Base-by-base conservation (phyloP, 1,140 invertebrate genomes). In the Cyphomyrmex costatus region DNA sequence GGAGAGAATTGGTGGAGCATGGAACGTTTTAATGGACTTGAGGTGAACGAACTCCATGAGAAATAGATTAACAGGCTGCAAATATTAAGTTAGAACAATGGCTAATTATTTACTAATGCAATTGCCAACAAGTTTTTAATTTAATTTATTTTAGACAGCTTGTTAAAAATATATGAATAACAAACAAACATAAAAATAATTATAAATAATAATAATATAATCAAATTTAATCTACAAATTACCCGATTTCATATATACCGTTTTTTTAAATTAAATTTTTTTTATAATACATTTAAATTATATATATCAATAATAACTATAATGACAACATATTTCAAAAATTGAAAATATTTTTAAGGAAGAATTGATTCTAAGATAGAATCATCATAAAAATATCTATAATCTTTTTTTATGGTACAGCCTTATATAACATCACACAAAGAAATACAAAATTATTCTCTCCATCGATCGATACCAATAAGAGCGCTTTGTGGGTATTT, bases 401-500 rank as follows among this genome's bases (percentile, higher is more conserved):
- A n/a, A 24, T n/a, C n/a, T n/a, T n/a, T n/a, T n/a, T n/a, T 16
- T 19, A 7, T 7, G 14, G 33, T 51, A 24, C 19, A 14, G 42
- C 14, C 6, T 19, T 30, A 19, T 21, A 33, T 10, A 79, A 66
- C 6, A 16, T 0, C 21, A 19, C 19, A 6, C 16, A n/a, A 30
- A 30, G 14, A 53, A 66, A 68, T 68, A 60, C 46, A 46, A 79
- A 79, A 79, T 79, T 66, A 66, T 65, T 53, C 61, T 36, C n/a
- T 10, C 61, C 19, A 3, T 46, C 42, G 7, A 56, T 68, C 77
- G 10, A 82, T 82, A 82, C 24, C 66, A 46, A 82, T 83, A 42
- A 36, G 27, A 74, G 27, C 5, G 79, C 79, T 82, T 82, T 73
- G 78, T 60, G 53, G 27, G 49, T 73, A 60, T 42, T 46, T 74